Conservation (phyloP, 2,113 vertebrate genomes). For the Thinocorus orbignyianus region DNA sequence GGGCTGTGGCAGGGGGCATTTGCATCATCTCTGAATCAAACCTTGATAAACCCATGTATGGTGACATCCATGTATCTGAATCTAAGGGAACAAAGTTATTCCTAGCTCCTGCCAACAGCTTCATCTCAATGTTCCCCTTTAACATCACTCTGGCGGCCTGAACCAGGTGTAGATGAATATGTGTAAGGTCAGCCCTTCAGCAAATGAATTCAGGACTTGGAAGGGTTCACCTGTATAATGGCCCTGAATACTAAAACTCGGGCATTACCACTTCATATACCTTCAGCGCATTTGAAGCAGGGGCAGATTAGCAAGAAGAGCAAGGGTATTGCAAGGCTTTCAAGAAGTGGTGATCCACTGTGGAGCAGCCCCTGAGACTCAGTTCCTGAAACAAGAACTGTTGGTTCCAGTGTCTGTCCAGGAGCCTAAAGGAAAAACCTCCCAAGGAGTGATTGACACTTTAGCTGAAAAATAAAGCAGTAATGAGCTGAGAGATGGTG, state of each 20-base stretch:
- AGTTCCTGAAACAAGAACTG: neutral
- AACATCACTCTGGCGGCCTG: neutral
- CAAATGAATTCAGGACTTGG: neutral
- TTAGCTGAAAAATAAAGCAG: neutral
- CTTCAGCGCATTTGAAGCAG: neutral
- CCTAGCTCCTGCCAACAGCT: neutral
- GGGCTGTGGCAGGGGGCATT: neutral
- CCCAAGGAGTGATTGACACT: rapidly evolving
- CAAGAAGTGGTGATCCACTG: neutral
- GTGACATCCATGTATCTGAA: neutral
- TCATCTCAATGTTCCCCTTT: neutral
- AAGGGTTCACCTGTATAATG: neutral
- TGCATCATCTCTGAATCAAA: neutral
- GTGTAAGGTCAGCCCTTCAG: neutral
- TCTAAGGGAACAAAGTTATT: neutral
- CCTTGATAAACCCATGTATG: rapidly evolving
- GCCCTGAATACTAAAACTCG: neutral
- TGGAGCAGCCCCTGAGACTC: rapidly evolving
- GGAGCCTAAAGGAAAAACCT: neutral
- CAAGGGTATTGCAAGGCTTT: neutral
- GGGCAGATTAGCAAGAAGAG: neutral
- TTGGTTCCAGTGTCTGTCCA: neutral
- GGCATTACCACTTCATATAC: neutral
- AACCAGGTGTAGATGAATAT: neutral
- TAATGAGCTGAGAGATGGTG: neutral